These are phyloP conservation scores for Resseliella maxima DNA, from an alignment of 2,888 invertebrate genomes.

Conservation along the genomic window DNA sequence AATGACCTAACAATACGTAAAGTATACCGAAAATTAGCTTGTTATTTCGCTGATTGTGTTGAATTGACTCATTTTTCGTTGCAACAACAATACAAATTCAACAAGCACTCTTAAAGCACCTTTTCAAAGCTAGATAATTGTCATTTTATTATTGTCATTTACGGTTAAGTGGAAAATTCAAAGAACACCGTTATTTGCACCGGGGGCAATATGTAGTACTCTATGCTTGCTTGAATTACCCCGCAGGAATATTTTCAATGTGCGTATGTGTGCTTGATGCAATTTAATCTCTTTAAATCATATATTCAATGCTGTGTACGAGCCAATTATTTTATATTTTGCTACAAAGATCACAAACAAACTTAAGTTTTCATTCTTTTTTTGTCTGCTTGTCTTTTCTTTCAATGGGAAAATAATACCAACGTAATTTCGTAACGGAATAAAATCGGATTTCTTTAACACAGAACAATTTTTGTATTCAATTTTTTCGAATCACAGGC, in stretches of 20 bases:
- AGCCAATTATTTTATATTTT: slow-evolving; percentile 36
- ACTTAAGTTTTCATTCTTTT: neutral
- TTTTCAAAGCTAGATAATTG: too few species aligned
- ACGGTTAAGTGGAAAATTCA: neutral
- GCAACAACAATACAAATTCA: too few species aligned
- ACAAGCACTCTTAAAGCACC: too few species aligned
- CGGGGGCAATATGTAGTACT: too few species aligned
- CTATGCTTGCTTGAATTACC: neutral
- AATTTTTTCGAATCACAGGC: neutral
- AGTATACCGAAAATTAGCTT: neutral
- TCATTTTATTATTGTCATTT: neutral
- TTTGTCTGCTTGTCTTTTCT: neutral
- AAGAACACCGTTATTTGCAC: too few species aligned
- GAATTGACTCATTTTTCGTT: neutral
- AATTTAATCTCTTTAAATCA: slow-evolving; percentile 36
- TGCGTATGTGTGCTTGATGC: neutral
- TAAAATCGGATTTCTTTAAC: neutral
- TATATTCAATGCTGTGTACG: neutral
- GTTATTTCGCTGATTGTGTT: slow-evolving; percentile 7
- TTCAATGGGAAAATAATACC: too few species aligned
- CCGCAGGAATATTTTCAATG: neutral
- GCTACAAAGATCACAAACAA: neutral
- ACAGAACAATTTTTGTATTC: neutral
- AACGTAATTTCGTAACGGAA: too few species aligned
- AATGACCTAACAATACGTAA: slow-evolving; percentile 51